Percentiles rank a stretch among this genome's conserved stretches.
Evolutionary conservation across 92 coral and sea anemone species (phyloP).

Genomic region (Metridium senile): DNA sequence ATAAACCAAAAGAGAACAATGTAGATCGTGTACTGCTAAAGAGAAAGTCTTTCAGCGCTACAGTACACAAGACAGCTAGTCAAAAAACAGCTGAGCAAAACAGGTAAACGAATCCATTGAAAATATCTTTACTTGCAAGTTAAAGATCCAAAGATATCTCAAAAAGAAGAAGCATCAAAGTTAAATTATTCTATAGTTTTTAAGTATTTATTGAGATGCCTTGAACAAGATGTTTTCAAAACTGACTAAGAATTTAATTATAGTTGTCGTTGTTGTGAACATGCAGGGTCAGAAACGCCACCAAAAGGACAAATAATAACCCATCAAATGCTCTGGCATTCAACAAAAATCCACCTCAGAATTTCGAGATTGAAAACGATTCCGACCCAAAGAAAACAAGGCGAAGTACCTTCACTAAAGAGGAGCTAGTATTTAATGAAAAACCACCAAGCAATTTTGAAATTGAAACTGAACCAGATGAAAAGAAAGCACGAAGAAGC

Average conservation of each 20-base stretch:
- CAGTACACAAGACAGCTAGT: neutral
- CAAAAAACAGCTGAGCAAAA: neutral
- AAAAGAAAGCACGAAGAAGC: constrained; percentile 27
- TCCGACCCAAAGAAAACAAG: neutral
- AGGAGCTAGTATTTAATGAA: constrained; percentile 2
- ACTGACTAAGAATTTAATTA: too few relatives aligned
- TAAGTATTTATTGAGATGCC: too few relatives aligned
- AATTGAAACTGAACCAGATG: constrained; percentile 19
- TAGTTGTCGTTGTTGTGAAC: too few relatives aligned
- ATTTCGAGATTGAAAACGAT: neutral
- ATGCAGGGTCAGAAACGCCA: neutral
- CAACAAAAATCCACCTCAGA: neutral
- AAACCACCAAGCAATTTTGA: constrained; percentile 31
- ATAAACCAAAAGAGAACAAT: neutral
- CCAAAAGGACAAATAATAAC: neutral
- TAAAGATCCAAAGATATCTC: neutral
- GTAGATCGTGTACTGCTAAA: constrained; percentile 2
- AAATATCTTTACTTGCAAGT: neutral
- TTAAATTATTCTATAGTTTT: neutral
- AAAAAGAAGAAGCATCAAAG: neutral
- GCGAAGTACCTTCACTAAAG: neutral
- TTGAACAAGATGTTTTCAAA: too few relatives aligned
- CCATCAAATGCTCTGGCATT: neutral
- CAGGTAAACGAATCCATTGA: neutral
- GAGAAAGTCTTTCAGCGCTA: constrained; percentile 9